Conservation (phyloP, 2,113 vertebrate species). For the Percina caprodes region DNA sequence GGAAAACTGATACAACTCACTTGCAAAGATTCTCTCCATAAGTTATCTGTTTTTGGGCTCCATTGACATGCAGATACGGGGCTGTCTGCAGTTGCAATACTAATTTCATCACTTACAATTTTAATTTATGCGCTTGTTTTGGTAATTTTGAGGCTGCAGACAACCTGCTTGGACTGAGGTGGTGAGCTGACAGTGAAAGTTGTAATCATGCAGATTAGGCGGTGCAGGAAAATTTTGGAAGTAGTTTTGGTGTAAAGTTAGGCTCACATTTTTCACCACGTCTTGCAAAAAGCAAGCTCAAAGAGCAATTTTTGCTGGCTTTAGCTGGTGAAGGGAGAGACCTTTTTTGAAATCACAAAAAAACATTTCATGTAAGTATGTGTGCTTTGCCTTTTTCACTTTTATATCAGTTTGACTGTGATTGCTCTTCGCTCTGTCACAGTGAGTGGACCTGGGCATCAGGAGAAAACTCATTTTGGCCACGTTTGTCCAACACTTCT, state of each 20-base stretch:
- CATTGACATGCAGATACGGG: neutral
- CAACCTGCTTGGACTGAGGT: neutral
- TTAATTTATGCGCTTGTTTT: neutral
- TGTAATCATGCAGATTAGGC: conserved; percentile 23
- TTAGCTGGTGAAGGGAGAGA: neutral
- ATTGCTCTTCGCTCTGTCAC: conserved; percentile 12
- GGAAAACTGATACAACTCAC: neutral
- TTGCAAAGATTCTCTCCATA: neutral
- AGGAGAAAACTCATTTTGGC: conserved; percentile 15
- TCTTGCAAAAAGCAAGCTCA: neutral
- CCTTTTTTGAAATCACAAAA: neutral
- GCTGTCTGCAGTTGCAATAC: neutral
- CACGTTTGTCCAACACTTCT: neutral
- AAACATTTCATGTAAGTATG: neutral
- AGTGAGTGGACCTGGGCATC: conserved; percentile 23
- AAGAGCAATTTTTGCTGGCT: neutral
- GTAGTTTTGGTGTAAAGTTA: conserved; percentile 8
- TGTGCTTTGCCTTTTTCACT: neutral
- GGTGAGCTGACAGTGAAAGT: neutral
- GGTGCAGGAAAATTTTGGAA: conserved; percentile 9
- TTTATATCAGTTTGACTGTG: neutral
- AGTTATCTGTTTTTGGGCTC: neutral
- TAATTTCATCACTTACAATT: neutral
- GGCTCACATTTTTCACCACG: neutral
- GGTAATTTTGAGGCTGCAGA: neutral